Base-by-base conservation (phyloP, 2,888 invertebrate genomes). In the Tolmerus cingulatus region DNA sequence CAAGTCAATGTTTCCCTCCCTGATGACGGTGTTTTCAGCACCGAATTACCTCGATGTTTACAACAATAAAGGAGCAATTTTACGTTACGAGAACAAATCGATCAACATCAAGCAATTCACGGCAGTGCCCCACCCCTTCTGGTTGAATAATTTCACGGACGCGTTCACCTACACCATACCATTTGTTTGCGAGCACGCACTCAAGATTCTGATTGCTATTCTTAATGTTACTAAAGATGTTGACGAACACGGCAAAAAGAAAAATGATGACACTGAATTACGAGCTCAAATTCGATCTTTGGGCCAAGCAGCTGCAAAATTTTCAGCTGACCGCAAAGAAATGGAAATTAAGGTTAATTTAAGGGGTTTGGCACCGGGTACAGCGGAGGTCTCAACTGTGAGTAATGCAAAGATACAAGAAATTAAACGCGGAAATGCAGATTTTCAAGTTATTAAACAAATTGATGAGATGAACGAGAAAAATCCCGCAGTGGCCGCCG, bases 31-130 rank as follows among this genome's bases (percentile, higher is more conserved):
- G 94, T 99, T 99, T 93, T 98, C 98, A 91, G 98, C 98, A 93
- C 99, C 99, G 90, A 99, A 99, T 94, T 99, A 99, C 94, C 94
- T 99, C 95, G 98, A 99, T 95, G 98, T 99, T 90, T 99, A 99
- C 94, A 98, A 99, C 94, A 98, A 98, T 94, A 99, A 97, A 95
- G 99, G 98, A 92, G 98, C 98, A 92, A 98, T 99, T 92, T 95
- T 99, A 92, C 98, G 98, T 93, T 99, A 99, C 94, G 98, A 99
- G 94, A 98, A 99, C 94, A 98, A 99, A 94, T 98, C 98, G 91
- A 98, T 99, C 98, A 99, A 98, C 94, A 99, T 99, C 91, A 96
- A 98, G 92, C 98, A 99, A 94, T 99, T 99, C 94, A 98, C 98
- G 93, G 98, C 98, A 94, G 98, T 98, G 90, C 98, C 98, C 88